phyloP scores from a whole-genome alignment of 2,888 invertebrate species.

The Chymomyza caudatula region DNA sequence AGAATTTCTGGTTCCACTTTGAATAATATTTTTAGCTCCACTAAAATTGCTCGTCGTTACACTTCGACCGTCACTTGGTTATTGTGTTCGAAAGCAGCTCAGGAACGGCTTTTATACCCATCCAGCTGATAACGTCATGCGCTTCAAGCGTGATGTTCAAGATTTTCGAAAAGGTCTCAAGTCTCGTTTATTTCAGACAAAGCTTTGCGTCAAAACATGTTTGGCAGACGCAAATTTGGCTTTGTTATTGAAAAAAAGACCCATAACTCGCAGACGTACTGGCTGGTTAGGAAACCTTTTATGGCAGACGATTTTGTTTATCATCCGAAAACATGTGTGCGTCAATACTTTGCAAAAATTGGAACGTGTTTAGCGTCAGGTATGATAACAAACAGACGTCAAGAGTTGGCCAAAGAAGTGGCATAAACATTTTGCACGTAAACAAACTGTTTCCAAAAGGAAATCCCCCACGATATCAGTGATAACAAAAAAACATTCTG shows the following conservation, averaged over 20 bases:
- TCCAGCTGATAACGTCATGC: conserved; percentile 44
- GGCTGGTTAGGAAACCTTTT: background rate
- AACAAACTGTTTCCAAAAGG: background rate
- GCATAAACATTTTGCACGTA: background rate
- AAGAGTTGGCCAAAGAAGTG: background rate
- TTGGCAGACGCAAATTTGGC: conserved; percentile 31
- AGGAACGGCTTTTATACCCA: conserved; percentile 45
- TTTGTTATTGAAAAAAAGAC: conserved; percentile 43
- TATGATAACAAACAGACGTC: background rate
- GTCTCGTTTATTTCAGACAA: conserved; percentile 22
- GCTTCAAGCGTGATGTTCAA: conserved; percentile 50
- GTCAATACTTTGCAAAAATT: background rate
- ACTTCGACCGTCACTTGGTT: background rate
- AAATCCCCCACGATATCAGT: background rate
- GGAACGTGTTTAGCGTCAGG: background rate
- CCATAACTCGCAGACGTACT: conserved; percentile 4
- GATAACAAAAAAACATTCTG: background rate
- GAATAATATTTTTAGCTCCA: background rate
- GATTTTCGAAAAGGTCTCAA: background rate
- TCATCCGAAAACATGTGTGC: background rate
- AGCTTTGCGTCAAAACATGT: conserved; percentile 33
- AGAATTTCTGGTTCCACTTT: conserved; percentile 12
- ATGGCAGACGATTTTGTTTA: background rate
- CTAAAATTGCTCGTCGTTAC: background rate
- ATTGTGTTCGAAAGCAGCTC: conserved; percentile 33